A percentile compares a stretch with the other conserved stretches of the same genome.
These are phyloP conservation scores for Julus scandinavius DNA, from an alignment of 2,888 invertebrate genomes.

Conservation along the genomic window DNA sequence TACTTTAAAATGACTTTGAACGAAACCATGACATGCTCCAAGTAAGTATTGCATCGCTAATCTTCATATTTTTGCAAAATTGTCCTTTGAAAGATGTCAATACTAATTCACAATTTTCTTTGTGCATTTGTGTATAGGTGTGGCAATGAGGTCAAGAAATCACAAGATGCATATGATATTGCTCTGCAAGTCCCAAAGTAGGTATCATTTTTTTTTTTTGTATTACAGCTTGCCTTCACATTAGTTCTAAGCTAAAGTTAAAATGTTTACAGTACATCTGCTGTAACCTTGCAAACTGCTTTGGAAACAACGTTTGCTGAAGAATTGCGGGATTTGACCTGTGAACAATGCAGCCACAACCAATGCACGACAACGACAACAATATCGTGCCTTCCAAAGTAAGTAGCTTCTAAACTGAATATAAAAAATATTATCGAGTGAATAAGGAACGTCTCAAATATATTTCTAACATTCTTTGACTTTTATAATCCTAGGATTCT, in stretches of 20 bases:
- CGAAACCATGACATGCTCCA: not conserved
- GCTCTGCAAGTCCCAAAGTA: not conserved
- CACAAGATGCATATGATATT: slow-evolving; percentile 34
- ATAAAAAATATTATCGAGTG: not conserved
- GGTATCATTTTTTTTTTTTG: not conserved
- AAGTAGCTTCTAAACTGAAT: not conserved
- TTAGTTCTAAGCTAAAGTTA: not conserved
- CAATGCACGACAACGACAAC: not conserved
- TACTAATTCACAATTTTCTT: not conserved
- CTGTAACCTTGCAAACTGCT: not conserved
- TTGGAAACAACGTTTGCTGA: not conserved
- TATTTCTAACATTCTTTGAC: not conserved
- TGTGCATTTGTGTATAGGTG: not conserved
- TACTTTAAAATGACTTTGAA: slow-evolving; percentile 28
- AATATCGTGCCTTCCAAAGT: slow-evolving; percentile 48
- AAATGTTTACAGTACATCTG: not conserved
- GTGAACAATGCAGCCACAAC: not conserved
- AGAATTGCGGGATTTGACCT: slow-evolving; percentile 3
- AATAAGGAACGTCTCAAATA: not conserved
- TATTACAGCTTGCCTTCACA: not conserved
- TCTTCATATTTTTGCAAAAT: not conserved
- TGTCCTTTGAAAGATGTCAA: too few species aligned
- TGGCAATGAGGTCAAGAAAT: not conserved
- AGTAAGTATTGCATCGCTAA: not conserved
- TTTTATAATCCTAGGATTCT: not conserved